Evolutionary conservation across 2,113 vertebrate species (phyloP).

Genomic region (Acanthisitta chloris): DNA sequence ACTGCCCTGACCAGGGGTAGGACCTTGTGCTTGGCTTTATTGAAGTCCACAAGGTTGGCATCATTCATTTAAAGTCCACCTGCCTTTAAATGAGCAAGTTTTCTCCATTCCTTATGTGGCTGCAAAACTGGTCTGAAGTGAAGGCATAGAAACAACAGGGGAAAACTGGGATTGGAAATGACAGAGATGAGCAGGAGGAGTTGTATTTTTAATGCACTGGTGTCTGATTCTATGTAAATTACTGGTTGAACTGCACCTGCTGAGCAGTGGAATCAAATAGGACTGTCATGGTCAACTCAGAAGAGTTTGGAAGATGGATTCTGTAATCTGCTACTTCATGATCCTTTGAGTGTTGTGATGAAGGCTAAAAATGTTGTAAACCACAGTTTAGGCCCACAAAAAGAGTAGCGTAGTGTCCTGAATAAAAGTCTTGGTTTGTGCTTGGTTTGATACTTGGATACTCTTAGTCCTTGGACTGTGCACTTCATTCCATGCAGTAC

Average conservation of each 20-base stretch:
- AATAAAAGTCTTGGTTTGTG: neutral
- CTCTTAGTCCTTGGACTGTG: fast-evolving
- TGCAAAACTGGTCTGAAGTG: neutral
- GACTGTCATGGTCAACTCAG: neutral
- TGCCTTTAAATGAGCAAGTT: neutral
- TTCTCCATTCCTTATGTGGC: neutral
- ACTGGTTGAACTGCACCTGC: neutral
- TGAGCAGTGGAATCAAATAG: neutral
- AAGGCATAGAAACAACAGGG: neutral
- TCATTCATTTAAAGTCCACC: too few relatives aligned
- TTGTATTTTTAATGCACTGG: neutral
- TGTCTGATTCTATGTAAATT: neutral
- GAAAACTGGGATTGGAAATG: neutral
- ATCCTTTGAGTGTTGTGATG: neutral
- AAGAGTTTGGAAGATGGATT: neutral
- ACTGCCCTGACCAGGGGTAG: too few relatives aligned
- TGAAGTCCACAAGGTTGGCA: too few relatives aligned
- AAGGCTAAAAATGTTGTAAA: neutral
- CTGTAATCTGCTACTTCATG: neutral
- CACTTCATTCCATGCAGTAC: neutral
- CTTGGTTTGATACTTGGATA: too few relatives aligned
- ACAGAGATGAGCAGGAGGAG: neutral
- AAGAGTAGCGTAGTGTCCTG: neutral
- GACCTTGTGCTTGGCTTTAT: too few relatives aligned
- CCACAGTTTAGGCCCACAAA: neutral